Conservation (phyloP, 2,113 vertebrate genomes). For the Cairina moschata region DNA sequence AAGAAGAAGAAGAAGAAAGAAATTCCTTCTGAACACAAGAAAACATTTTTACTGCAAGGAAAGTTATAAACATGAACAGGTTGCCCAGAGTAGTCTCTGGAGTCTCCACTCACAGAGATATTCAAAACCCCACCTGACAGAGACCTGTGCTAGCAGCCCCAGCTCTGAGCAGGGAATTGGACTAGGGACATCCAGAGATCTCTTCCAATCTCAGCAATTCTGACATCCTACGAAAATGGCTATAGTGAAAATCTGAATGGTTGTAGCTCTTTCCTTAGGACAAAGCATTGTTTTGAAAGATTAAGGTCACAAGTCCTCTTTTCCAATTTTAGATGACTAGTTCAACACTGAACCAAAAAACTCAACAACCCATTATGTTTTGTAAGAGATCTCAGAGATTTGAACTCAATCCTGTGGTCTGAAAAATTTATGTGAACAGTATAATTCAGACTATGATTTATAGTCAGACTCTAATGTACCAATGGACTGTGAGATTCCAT, state of each 20-base stretch:
- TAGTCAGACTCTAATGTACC: neutral
- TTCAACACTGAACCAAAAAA: neutral
- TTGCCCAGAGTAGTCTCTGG: neutral
- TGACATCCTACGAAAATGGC: neutral
- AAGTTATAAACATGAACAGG: neutral
- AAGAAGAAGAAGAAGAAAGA: neutral
- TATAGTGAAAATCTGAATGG: neutral
- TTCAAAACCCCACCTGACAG: neutral
- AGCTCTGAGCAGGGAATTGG: neutral
- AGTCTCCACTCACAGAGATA: neutral
- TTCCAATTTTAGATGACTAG: neutral
- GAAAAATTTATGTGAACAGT: neutral
- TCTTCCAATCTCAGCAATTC: neutral
- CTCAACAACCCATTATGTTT: neutral
- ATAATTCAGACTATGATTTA: conserved; percentile 20
- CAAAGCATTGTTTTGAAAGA: neutral
- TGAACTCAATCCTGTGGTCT: neutral
- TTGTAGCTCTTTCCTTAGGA: neutral
- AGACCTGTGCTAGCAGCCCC: neutral
- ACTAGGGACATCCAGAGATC: neutral
- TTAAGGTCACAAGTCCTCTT: neutral
- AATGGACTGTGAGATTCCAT: neutral
- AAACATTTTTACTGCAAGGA: neutral
- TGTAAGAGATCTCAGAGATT: neutral
- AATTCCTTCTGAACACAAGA: neutral